Evolutionary conservation across 2,113 vertebrate genomes (phyloP), one percentile per base, ranked within the genome.

Genomic region (Oncorhynchus masou): DNA sequence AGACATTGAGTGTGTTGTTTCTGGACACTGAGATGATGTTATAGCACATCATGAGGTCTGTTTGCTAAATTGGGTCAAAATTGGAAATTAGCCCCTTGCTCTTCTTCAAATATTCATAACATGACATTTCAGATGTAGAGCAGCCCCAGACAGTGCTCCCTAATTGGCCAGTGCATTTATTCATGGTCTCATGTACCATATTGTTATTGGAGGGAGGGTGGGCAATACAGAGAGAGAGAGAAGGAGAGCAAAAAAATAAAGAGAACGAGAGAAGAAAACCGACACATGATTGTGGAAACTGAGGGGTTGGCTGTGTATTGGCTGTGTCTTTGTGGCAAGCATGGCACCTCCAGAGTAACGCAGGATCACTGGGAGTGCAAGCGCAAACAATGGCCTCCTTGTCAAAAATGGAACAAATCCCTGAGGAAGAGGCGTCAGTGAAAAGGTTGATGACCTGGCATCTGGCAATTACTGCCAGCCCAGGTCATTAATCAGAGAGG

Each of bases 61-160:
- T 83, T 82, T 29, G 72, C 72, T 85, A 86, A 88, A 86, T 86
- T 86, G 81, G 84, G 84, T 86, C 77, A 84, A 80, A 82, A 76
- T 75, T 71, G 75, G 77, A 73, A 81, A 83, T 74, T 57, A 54
- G 60, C 83, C 73, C 77, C 34, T 68, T 65, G 74, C 72, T 82
- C 73, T 60, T 83, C 67, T 75, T 86, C 78, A 80, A 86, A 84
- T 84, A 85, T 88, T 83, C 82, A 86, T 84, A 79, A 71, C 64
- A 74, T 86, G 84, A 83, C 83, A 88, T 88, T 88, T 88, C 84
- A 75, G 73, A 79, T 77, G 71, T 67, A 77, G 80, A 59, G 68
- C 81, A 79, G 79, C 74, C 59, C 72, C 86, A 83, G 84, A 81
- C 79, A 68, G 77, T 19, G 76, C 70, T 76, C 77, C 51, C 77